Evolutionary conservation across 2,888 invertebrate species (phyloP).

Genomic region (Auanema freiburgensis): DNA sequence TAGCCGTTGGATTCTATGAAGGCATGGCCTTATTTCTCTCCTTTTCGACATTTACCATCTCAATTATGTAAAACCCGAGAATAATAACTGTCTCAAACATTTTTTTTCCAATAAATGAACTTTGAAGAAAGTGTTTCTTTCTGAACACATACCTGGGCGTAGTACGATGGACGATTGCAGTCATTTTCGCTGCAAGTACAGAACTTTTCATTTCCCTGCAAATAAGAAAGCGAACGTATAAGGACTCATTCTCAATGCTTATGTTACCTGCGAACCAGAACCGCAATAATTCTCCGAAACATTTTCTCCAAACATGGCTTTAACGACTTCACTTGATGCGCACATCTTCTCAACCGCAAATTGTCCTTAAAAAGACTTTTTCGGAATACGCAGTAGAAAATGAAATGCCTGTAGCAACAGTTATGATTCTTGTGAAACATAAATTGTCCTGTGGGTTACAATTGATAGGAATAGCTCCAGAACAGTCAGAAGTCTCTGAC

Average conservation of each 20-base stretch:
- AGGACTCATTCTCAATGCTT: slow-evolving; percentile 10
- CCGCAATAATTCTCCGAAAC: slow-evolving; percentile 43
- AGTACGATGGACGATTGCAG: slow-evolving; percentile 48
- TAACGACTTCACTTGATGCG: slow-evolving; percentile 44
- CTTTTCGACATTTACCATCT: too few relatives aligned
- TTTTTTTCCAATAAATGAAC: neutral
- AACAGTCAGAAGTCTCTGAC: slow-evolving; percentile 41
- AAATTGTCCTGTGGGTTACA: slow-evolving; percentile 37
- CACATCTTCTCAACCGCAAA: slow-evolving; percentile 59
- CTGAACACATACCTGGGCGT: slow-evolving; percentile 31
- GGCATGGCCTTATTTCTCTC: neutral
- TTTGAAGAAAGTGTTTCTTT: too few relatives aligned
- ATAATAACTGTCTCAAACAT: neutral
- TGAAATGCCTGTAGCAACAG: slow-evolving; percentile 29
- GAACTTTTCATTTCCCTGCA: slow-evolving; percentile 29
- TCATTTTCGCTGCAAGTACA: slow-evolving; percentile 48
- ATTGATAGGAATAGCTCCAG: slow-evolving; percentile 35
- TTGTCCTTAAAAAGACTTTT: slow-evolving; percentile 34
- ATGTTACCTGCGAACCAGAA: slow-evolving; percentile 25
- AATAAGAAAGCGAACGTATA: neutral
- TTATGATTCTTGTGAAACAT: slow-evolving; percentile 53
- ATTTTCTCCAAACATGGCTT: slow-evolving; percentile 47
- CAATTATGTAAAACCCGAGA: neutral
- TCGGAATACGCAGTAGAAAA: slow-evolving; percentile 1
- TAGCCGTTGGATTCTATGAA: neutral